Base-by-base conservation (phyloP, 1,140 invertebrate genomes). In the Leptopilina clavipes region DNA sequence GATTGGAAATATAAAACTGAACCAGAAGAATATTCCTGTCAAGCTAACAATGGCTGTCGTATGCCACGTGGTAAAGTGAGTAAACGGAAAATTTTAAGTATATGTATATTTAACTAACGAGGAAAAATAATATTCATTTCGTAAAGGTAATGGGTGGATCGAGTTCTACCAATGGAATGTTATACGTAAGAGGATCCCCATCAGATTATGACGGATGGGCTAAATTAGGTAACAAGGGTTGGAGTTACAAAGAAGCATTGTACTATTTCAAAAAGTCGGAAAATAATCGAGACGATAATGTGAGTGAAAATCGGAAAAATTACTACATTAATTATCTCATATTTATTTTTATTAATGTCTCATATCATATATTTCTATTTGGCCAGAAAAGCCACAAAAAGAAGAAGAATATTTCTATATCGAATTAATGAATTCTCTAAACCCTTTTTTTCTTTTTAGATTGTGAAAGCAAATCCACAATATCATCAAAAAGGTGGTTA, bases 161-260 rank as follows among this genome's bases (percentile, higher is more conserved):
- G 8, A 92, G 91, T 12, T 90, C 91, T 6, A 89, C 94, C 8
- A 94, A 94, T 85, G 92, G 92, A 52, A 93, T 95, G 93, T 93
- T 93, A 14, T 94, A 94, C 84, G 91, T 92, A 1, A 93, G 94
- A 81, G 92, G 94, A 0, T 88, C 94, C 87, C 90, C 91, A 19
- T 79, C 81, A 19, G 93, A 95, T 86, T 95, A 93, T 81, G 91
- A 95, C 81, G 79, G 89, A 12, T 95, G 94, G 94, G 92, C 91
- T 14, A 90, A 90, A 45, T 72, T 85, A 44, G 94, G 94, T 1
- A 93, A 93, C 12, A 78, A 82, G 5, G 92, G 92, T 10, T 94
- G 94, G 94, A 91, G 90, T 11, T 94, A 91, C 84, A 87, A 92
- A 37, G 87, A 91, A 48, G 88, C 92, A 12, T 65, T 77, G 31